Evolutionary conservation across 2,113 vertebrate species (phyloP), one percentile per base, ranked within the genome.

Genomic region (Morone chrysops): DNA sequence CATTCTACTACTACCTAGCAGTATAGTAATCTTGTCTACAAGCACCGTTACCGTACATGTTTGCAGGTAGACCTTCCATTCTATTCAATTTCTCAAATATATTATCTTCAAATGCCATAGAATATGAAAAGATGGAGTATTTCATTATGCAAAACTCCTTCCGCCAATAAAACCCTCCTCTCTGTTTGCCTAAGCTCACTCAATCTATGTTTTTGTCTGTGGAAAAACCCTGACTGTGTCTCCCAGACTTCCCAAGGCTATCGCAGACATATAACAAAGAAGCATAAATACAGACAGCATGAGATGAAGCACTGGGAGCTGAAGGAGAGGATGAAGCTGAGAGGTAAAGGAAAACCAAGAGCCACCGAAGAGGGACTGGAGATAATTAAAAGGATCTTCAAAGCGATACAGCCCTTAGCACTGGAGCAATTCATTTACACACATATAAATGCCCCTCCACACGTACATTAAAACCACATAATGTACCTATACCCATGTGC

Each of bases 341-440:
- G 88, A 87, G 83, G 80, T 87, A 80, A 70, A 84, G 73, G 56
- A 69, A 90, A 89, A 78, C 48, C 68, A 71, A 62, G 47, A 84
- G 77, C 86, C 57, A 56, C 60, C 16, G 73, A 78, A 78, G 81
- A 81, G 81, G 54, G 69, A 85, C 60, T 75, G 38, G 56, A 92
- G 86, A 92, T 92, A 90, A 91, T 94, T 93, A 90, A 91, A 90
- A 91, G 47, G 78, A 92, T 89, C 38, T 87, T 85, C 69, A 74
- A 57, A 86, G 75, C 67, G 66, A 84, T 88, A 82, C 78, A 79
- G 82, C 89, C 41, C 61, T 69, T 31, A 90, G 89, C 83, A 38
- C 14, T 71, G 57, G 70, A 60, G 65, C 69, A 54, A 77, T 80
- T 87, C 61, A 89, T 91, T 82, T 78, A 80, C 69, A 80, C 75